Evolutionary conservation across 2,797 vertebrate species (phyloP), one percentile per base, ranked within the genome.

Genomic region (Myiothlypis chrysogaster): DNA sequence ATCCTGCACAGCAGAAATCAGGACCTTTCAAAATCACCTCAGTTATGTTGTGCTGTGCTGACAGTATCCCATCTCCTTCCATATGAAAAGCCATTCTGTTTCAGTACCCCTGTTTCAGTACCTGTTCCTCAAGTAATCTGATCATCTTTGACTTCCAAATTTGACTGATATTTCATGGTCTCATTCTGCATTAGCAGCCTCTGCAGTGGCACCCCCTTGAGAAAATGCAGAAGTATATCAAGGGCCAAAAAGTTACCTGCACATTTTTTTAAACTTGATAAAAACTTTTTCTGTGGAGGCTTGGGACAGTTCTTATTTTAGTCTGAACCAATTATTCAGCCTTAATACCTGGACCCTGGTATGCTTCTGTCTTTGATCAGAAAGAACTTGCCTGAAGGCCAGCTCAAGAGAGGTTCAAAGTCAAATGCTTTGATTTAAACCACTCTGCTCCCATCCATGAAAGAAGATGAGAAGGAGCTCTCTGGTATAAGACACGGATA

Each of bases 391-490:
- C 94, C 94, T 96, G 93, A 97, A 96, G 94, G 95, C 95, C 94
- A 93, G 93, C 95, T 96, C 94, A 94, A 83, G 91, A 94, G 91
- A 95, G 95, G 91, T 96, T 95, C 96, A 96, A 97, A 97, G 94
- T 96, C 95, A 96, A 95, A 93, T 93, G 91, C 95, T 96, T 97
- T 97, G 96, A 96, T 96, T 97, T 95, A 95, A 96, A 95, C 93
- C 91, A 91, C 73, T 90, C 95, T 96, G 94, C 91, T 97, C 68
- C 94, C 75, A 84, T 93, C 91, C 83, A 82, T 93, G 93, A 96
- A 95, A 96, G 96, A 91, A 94, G 93, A 95, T 95, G 90, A 95
- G 93, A 96, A 88, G 89, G 37, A 94, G 81, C 86, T 94, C 73
- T 89, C 93, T 71, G 73, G 77, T 75, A 47, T 57, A 87, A 94